Base-by-base conservation (phyloP, 1,140 invertebrate genomes). In the Listronotus oregonensis region DNA sequence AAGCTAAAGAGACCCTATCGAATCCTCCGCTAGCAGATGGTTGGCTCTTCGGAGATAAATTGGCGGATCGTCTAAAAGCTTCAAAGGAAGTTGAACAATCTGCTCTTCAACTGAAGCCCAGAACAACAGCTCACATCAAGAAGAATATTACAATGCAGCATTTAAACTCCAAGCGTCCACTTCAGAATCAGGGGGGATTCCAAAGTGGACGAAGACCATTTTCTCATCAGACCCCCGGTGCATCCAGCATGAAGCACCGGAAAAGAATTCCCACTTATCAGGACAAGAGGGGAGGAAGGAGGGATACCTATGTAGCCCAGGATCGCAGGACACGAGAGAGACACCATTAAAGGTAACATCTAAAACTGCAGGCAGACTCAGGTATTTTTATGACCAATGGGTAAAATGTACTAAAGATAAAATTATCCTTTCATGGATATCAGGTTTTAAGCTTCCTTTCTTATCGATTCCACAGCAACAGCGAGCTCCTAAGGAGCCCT, bases 41-140 rank as follows among this genome's bases (percentile, higher is more conserved):
- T 11, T 66, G 42, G 31, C 49, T 66, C 11, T 66, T 66, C 27
- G 64, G 64, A 18, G 39, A 50, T 14, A 61, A 62, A 11, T 39
- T 66, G 32, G 40, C 27, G 1, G 47, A 66, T 14, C 7, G 64
- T 10, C 17, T 66, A 14, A 66, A 66, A 34, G 21, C 46, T 15
- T 44, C 64, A 46, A 66, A 62, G 15, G 7, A 5, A 7, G 21
- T 66, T 3, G 40, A 60, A 37, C 27, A 31, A 39, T 62, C 57
- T 4, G 7, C 39, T 14, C 32, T 32, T 34, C 15, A 62, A 17
- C 39, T 66, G 1, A 62, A 31, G 21, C 1, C 3, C 7, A 12
- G 39, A 21, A 50, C 18, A 18, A 6, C 21, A n/a, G 15, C 15
- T 32, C 6, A 6, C 7, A 55, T 9, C 3, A 55, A 27, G 14